Conservation (phyloP, 1,140 invertebrate genomes). For the Heliconius hermathena region DNA sequence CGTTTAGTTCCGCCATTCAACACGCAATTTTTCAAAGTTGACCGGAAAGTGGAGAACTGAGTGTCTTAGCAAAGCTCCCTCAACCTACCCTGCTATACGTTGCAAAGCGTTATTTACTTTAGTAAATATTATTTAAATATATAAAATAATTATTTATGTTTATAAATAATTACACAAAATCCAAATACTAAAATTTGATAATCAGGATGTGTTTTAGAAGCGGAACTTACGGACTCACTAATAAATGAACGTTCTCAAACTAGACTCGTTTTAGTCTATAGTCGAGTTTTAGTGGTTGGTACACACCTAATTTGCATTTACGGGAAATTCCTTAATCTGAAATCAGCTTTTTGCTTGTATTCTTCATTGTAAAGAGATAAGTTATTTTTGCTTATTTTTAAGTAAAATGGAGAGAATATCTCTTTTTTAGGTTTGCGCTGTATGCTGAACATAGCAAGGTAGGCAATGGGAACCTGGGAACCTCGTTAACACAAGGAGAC, state of each 20-base stretch:
- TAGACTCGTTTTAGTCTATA: conserved; percentile 17
- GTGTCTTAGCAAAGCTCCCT: no score
- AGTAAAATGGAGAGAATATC: no score
- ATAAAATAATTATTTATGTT: neutral
- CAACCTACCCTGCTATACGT: no score
- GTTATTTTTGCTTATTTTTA: no score
- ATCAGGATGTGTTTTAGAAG: conserved; percentile 8
- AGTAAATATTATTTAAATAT: no score
- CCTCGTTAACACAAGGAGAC: no score
- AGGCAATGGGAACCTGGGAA: no score
- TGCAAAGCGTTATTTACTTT: no score
- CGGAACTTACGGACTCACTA: conserved; percentile 15
- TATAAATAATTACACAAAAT: neutral
- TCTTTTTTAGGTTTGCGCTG: no score
- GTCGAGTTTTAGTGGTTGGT: conserved; percentile 7
- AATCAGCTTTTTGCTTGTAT: neutral
- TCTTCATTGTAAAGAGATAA: no score
- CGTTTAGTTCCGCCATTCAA: neutral
- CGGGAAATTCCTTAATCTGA: neutral
- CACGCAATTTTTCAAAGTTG: neutral
- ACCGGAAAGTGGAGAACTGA: no score
- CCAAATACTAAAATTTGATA: neutral
- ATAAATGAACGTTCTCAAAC: conserved; percentile 28
- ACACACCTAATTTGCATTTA: conserved; percentile 3
- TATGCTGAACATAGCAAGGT: no score